Evolutionary conservation across 2,888 invertebrate genomes (phyloP), one percentile per base, ranked within the genome.

Genomic region (Cylloceria caligata): DNA sequence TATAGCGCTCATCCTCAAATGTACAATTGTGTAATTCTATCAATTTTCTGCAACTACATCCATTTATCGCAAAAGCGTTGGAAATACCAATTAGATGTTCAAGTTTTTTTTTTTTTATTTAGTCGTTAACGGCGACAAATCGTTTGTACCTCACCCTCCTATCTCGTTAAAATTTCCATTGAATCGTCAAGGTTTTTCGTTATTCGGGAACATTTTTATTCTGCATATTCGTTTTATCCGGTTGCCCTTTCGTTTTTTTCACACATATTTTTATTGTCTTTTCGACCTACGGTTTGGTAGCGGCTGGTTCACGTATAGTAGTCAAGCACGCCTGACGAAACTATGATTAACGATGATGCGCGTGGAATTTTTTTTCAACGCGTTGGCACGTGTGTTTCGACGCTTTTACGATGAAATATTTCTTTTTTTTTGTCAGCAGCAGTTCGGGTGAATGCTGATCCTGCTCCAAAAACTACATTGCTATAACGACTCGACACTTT

Each of bases 331-430:
- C 24, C 67, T 67, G 81, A 72, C 62, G 72, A 81, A 81, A 81
- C 76, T 76, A 72, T 71, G 76, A 81, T 76, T 76, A 81, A 81
- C 76, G 76, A 72, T 76, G 76, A 81, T 81, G 72, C 42, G 71
- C 47, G 76, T 60, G 67, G 24, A 39, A 24, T 68, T 71, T 69
- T 69, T 62, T 27, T 69, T 19, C 42, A 47, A 16, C 16, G 7
- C 30, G 34, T 30, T 4, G 55, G 49, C 16, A 4, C 30, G 34
- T 30, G 7, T 47, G 49, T 79, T 79, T 79, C 16, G 55, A 36
- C 64, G 64, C 64, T 80, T 80, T 64, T 36, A 75, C 55, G 6
- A 27, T 27, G 55, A 19, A 16, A 34, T 19, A 1, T 24, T 21
- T 42, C 27, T 68, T 62, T 60, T 42, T 62, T 72, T 52, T 36